Base-by-base conservation (phyloP, 2,113 vertebrate genomes). In the Talpa occidentalis region DNA sequence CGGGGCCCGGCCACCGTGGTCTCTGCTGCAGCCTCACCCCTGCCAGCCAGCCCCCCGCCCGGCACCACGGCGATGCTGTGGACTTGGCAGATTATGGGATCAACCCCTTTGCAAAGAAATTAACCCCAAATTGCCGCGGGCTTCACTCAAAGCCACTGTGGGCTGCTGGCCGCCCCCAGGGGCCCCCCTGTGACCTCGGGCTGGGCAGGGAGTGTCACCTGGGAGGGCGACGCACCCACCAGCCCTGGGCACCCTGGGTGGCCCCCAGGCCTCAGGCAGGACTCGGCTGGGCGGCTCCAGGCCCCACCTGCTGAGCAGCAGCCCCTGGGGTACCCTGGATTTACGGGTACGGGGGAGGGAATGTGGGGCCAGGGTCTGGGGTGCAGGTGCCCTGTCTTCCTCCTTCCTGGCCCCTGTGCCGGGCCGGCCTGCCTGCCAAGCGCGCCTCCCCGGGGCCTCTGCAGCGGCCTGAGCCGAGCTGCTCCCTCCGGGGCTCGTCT, bases 241-340 rank as follows among this genome's bases (percentile, higher is more conserved):
- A 44, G 44, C 44, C 44, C 44, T 44, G 44, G 10, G 44, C 5
- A 10, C 44, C 44, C 44, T 10, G 44, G 44, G 42, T 5, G 35
- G 62, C 15, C 60, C 1, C 0, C 24, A 0, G 24, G 32, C 52
- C 32, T 8, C 26, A 0, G 0, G 0, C 12, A 17, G 14, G 3
- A 5, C 77, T 11, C 2, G 14, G 14, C 30, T 44, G 44, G 44
- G 44, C 44, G 5, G 44, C 44, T 44, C 44, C 44, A 44, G 44
- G 44, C 44, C 44, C 44, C 44, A 44, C 44, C 44, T 44, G 44
- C 44, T 10, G 44, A 44, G 44, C 44, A 10, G 44, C 44, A 44
- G 44, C 44, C 44, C 44, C 44, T 44, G 44, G 44, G 10, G 73
- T 52, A 5, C 44, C 44, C 44, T 44, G 44, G 44, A 44, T 79